Base-by-base conservation (phyloP, 2,888 invertebrate species). In the Argynnis bischoffii region DNA sequence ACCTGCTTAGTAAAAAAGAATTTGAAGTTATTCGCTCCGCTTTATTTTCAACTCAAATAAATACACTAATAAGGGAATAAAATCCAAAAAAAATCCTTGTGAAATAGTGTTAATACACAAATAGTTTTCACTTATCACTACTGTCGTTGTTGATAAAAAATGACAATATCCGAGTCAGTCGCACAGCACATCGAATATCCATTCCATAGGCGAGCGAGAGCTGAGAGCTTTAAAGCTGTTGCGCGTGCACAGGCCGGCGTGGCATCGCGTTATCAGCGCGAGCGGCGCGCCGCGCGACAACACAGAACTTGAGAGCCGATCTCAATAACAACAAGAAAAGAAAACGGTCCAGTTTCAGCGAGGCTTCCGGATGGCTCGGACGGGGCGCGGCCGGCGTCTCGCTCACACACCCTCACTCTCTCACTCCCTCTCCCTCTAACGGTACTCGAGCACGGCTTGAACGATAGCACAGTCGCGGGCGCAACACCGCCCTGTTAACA, bases 321-420 rank as follows among this genome's bases (percentile, higher is more conserved):
- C 92, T 91, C 90, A 92, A 92, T 92, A 92, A 91, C 89, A 92
- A 92, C 92, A 92, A 92, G 92, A 92, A 92, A 92, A 92, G 92
- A 92, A 92, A 92, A 92, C 92, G 92, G 92, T 92, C 92, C 92
- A 92, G 92, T 92, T 92, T 92, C 92, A 92, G 92, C 86, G 84
- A 86, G 91, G 90, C 92, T 92, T 92, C 92, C 92, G 92, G 92
- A 91, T 91, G 91, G 90, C 86, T 87, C 88, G 88, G 81, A 86
- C 85, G 86, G 87, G 87, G 88, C 83, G 87, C 87, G 87, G 84
- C 76, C 75, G 75, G 77, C 70, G 81, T 79, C 83, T 85, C 84
- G 79, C 84, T 89, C 89, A 77, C 86, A 80, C 87, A 72, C 78
- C 77, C 77, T 78, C 71, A 75, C 75, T 75, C 76, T 80, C 82